These are phyloP conservation scores for Notothenia coriiceps DNA, from an alignment of 2,113 vertebrate genomes.

Conservation along the genomic window DNA sequence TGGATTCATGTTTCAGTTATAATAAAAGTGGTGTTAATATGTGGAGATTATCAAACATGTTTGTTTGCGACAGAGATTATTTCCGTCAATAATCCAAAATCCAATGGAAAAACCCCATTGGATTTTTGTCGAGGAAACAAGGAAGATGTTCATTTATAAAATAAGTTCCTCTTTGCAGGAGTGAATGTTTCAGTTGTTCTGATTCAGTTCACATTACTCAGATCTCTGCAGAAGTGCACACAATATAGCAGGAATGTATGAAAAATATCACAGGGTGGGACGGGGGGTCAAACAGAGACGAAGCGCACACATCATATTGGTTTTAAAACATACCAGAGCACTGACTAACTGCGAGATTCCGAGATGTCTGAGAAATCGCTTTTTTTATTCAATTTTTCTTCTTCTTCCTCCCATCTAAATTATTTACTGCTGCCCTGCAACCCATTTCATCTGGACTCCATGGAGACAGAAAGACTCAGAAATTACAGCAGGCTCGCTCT, in stretches of 20 bases:
- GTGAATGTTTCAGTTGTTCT: too few species aligned
- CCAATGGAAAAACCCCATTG: too few species aligned
- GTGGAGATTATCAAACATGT: too few species aligned
- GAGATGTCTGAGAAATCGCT: constrained; percentile 66
- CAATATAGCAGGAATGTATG: not conserved
- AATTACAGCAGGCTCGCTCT: constrained; percentile 58
- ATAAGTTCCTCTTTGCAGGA: too few species aligned
- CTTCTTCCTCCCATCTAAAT: constrained; percentile 68
- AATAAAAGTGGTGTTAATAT: too few species aligned
- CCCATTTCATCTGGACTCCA: constrained; percentile 83
- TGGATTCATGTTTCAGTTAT: too few species aligned
- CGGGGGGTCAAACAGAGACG: not conserved
- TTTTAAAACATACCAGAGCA: constrained; percentile 53
- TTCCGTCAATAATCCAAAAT: too few species aligned
- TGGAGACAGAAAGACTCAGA: constrained; percentile 65
- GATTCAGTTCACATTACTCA: constrained; percentile 96
- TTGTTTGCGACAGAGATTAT: too few species aligned
- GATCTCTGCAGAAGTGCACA: constrained; percentile 87
- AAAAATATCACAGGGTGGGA: constrained; percentile 6
- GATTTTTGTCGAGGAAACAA: too few species aligned
- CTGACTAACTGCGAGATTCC: constrained; percentile 61
- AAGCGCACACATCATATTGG: constrained; percentile 5
- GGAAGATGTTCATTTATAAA: too few species aligned
- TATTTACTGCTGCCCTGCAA: constrained; percentile 86
- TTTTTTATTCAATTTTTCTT: constrained; percentile 56